phyloP scores from a whole-genome alignment of 1,140 invertebrate species.

The Ganaspis sp. region DNA sequence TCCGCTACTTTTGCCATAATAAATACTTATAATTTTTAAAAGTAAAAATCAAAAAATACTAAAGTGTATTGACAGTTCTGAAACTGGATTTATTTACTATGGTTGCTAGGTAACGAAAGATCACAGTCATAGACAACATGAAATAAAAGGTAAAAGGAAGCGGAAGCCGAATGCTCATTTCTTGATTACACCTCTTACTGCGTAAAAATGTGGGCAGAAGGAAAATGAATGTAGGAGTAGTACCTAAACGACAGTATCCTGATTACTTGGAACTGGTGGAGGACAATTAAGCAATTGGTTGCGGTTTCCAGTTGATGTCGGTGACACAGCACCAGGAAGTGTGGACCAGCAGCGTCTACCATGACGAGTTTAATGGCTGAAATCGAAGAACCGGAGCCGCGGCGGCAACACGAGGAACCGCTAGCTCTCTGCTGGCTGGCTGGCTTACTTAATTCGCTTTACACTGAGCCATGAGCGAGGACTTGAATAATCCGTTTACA shows the following conservation, averaged over 20 bases:
- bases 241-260: conserved; percentile 73
- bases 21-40: too few relatives aligned
- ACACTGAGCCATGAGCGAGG: conserved; percentile 17
- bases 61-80: too few relatives aligned
- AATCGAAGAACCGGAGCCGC: conserved; percentile 33
- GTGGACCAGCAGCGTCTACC: conserved; percentile 31
- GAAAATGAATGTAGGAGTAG: conserved; percentile 70
- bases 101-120: too few relatives aligned
- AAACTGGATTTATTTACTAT: too few relatives aligned
- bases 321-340: conserved; percentile 51
- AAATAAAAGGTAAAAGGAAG: too few relatives aligned
- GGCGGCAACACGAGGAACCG: background rate
- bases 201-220: conserved; percentile 51
- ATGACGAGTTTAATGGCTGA: conserved; percentile 20
- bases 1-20: too few relatives aligned
- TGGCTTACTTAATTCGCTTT: conserved; percentile 33
- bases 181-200: too few relatives aligned
- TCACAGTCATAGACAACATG: too few relatives aligned
- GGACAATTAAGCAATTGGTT: conserved; percentile 73
- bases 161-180: too few relatives aligned
- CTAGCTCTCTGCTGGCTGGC: background rate
- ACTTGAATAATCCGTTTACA: conserved; percentile 36
- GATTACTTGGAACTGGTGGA: conserved; percentile 66
- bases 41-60: too few relatives aligned
- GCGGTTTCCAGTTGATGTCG: conserved; percentile 67